Base-by-base conservation (phyloP, 2,113 vertebrate genomes). In the Dryoscopus gambensis region DNA sequence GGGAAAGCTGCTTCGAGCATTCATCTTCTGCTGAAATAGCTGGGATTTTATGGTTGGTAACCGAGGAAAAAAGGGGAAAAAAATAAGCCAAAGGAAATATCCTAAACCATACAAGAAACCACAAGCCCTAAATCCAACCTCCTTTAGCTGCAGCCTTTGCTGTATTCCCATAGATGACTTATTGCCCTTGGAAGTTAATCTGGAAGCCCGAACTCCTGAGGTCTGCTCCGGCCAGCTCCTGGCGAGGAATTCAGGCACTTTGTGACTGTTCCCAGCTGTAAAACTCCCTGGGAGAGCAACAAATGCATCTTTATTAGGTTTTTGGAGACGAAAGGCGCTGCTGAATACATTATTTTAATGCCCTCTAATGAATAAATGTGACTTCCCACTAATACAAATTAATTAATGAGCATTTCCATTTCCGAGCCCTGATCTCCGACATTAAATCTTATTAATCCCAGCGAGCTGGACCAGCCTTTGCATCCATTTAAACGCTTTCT, bases 401-500 rank as follows among this genome's bases (percentile, higher is more conserved):
- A 90, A 94, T 88, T 69, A 93, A 84, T n/a, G 59, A 90, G 7
- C 47, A 42, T 83, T 96, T 94, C 87, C 37, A 85, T 91, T 95
- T 55, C 86, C 3, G 4, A 86, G 69, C 71, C 23, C 52, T 75
- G 46, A 92, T 87, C 60, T 60, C 5, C 2, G 60, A 40, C 17
- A 93, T 73, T 75, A 77, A 87, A 56, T 1, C 35, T 35, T 22
- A 40, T 92, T 70, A 88, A 88, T 37, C 23, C 53, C 73, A 25
- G 42, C 5, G 5, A 47, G 60, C 15, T 15, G 18, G 80, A 50
- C 49, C 10, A 14, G 69, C 37, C 9, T 64, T 6, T 24, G 95
- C 90, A 96, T 96, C 20, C 53, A 30, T 49, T 92, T 67, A 35
- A n/a, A 22, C 5, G 49, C 20, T 95, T 92, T 40, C 49, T 23